These are phyloP conservation scores for Panulirus ornatus DNA, from an alignment of 1,140 invertebrate genomes.

Conservation along the genomic window DNA sequence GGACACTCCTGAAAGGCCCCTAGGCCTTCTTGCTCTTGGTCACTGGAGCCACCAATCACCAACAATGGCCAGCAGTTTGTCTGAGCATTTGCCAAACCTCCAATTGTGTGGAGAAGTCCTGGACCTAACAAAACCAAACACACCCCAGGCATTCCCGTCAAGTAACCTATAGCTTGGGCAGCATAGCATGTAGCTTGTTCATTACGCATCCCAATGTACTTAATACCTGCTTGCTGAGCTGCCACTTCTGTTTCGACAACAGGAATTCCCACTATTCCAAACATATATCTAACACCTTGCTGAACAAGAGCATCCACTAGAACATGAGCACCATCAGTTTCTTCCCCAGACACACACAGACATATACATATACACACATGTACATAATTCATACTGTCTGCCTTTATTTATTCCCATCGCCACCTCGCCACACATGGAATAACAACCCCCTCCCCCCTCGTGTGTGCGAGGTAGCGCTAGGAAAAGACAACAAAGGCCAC, in stretches of 20 bases:
- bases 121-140: constrained; percentile 96
- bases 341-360: constrained; percentile 5
- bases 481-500: no score
- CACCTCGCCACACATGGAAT: no score
- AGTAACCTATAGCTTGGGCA: constrained; percentile 93
- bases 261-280: constrained; percentile 88
- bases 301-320: not conserved
- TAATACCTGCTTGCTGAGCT: constrained; percentile 91
- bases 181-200: constrained; percentile 98
- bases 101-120: constrained; percentile 93
- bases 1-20: constrained; percentile 97
- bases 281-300: not conserved
- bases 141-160: constrained; percentile 92
- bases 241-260: constrained; percentile 94
- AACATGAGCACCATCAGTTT: not conserved
- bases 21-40: constrained; percentile 93
- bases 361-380: no score
- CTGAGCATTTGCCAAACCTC: constrained; percentile 97
- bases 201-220: constrained; percentile 97
- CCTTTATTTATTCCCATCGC: no score
- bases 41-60: constrained; percentile 93
- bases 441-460: no score
- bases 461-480: no score
- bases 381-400: no score
- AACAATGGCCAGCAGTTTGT: constrained; percentile 96